Evolutionary conservation across 2,797 vertebrate species (phyloP).

Genomic region (Hippopotamyrus pictus): DNA sequence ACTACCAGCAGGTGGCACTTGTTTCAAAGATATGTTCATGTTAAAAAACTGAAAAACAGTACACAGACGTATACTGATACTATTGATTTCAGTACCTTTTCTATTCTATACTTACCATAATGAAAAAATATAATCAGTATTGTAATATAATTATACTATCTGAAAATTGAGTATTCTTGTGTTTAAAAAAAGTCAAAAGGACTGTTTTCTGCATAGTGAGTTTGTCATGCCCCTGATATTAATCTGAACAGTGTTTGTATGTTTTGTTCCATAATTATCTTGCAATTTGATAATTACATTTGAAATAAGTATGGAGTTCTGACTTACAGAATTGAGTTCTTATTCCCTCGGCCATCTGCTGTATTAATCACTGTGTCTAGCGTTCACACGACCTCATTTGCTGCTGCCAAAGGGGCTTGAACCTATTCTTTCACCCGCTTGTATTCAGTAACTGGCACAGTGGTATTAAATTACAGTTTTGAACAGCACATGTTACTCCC

Average conservation of each 20-base stretch:
- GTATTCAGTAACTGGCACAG: neutral
- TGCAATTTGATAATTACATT: neutral
- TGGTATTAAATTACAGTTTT: neutral
- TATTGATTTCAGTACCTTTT: neutral
- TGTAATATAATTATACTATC: neutral
- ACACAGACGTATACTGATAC: neutral
- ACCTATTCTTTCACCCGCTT: neutral
- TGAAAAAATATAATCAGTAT: neutral
- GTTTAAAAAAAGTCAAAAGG: neutral
- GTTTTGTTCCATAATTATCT: neutral
- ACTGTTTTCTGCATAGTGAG: neutral
- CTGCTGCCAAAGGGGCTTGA: neutral
- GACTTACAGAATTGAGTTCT: neutral
- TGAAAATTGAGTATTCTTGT: neutral
- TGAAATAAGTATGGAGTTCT: neutral
- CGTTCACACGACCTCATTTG: neutral
- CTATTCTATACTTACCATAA: neutral
- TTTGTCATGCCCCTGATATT: neutral
- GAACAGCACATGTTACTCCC: neutral
- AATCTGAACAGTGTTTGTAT: neutral
- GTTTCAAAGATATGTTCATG: neutral
- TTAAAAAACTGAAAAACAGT: neutral
- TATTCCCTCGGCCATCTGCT: neutral
- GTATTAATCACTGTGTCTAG: neutral
- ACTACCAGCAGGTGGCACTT: conserved; percentile 6